A percentile compares a stretch with the other conserved stretches of the same genome.
These are phyloP conservation scores for Aythya baeri DNA, from an alignment of 2,113 vertebrate species.

Conservation along the genomic window DNA sequence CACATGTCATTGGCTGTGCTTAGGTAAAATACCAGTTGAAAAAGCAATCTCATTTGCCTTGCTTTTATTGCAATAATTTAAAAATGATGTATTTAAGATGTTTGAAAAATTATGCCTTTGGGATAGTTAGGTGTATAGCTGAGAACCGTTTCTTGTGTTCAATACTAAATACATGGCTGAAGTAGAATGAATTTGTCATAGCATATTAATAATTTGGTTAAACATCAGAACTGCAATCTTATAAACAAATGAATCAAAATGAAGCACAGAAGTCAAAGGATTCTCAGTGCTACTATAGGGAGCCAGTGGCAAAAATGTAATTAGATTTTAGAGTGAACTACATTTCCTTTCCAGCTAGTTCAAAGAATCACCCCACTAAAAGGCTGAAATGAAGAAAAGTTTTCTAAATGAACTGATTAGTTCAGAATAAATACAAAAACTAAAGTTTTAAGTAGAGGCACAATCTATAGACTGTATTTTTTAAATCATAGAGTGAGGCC, in stretches of 20 bases:
- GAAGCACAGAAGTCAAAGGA: background rate
- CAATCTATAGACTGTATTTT: background rate
- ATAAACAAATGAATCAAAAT: background rate
- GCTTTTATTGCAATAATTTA: background rate
- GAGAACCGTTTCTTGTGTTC: background rate
- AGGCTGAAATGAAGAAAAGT: constrained; percentile 10
- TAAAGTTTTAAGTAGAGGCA: background rate
- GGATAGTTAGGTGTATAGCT: background rate
- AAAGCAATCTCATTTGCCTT: background rate
- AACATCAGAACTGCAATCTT: background rate
- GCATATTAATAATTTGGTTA: background rate
- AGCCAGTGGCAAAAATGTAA: background rate
- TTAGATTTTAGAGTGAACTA: background rate
- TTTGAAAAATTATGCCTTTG: background rate
- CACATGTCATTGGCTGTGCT: background rate
- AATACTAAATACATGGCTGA: background rate
- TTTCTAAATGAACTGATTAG: background rate
- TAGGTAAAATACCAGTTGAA: background rate
- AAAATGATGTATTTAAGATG: background rate
- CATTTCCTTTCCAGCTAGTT: background rate
- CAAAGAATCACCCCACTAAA: background rate
- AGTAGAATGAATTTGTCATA: background rate
- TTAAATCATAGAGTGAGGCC: constrained; percentile 27
- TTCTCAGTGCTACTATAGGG: background rate
- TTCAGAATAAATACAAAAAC: background rate